phyloP scores from a whole-genome alignment of 2,888 invertebrate genomes.

The Embidobia sp. region DNA sequence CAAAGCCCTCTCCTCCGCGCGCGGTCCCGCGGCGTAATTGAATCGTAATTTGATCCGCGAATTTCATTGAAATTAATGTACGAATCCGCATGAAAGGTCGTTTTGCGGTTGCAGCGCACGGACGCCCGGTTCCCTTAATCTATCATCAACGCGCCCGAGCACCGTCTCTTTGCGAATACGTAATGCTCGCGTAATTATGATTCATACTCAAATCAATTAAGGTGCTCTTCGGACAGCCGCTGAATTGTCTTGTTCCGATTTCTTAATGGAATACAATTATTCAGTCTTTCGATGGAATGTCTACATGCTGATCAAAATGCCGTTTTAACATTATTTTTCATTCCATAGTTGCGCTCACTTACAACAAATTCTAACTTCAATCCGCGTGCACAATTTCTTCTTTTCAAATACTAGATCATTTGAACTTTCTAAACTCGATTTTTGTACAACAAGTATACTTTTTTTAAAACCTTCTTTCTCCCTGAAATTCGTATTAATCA shows the following conservation, averaged over 20 bases:
- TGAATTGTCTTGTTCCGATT: constrained; percentile 20
- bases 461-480: too few relatives aligned
- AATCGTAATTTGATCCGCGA: constrained; percentile 53
- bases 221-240: not conserved
- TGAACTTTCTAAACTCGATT: too few relatives aligned
- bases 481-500: too few relatives aligned
- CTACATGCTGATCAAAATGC: too few relatives aligned
- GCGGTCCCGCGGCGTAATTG: constrained; percentile 13
- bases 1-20: not conserved
- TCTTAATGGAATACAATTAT: constrained; percentile 5
- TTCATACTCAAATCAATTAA: constrained; percentile 43
- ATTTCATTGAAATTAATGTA: constrained; percentile 49
- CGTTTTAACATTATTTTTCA: too few relatives aligned
- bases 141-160: constrained; percentile 36
- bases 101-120: constrained; percentile 17
- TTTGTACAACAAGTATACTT: too few relatives aligned
- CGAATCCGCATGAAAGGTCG: constrained; percentile 26
- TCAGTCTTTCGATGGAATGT: not conserved
- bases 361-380: too few relatives aligned
- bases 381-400: too few relatives aligned
- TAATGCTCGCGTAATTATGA: constrained; percentile 42
- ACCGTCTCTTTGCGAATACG: constrained; percentile 31
- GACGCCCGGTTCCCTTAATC: constrained; percentile 40
- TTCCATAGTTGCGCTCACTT: too few relatives aligned
- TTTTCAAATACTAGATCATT: too few relatives aligned